Conservation (phyloP, 2,797 vertebrate genomes). For the Propithecus perrieri region DNA sequence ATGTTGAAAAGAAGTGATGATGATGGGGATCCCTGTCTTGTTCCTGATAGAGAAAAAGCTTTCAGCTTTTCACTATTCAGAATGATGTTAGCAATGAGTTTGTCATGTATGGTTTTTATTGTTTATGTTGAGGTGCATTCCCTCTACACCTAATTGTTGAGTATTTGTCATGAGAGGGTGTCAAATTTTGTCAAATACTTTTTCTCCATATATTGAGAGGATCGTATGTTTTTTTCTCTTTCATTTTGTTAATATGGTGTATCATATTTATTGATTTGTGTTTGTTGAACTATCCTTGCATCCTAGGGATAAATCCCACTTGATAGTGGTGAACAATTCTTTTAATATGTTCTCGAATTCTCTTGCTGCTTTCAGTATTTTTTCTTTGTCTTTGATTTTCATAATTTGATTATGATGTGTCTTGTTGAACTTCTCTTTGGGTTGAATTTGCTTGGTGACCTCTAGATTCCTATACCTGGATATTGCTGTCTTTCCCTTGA, state of each 20-base stretch:
- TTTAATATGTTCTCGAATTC: not conserved
- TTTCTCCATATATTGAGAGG: not conserved
- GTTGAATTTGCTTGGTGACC: not conserved
- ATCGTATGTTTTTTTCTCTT: not conserved
- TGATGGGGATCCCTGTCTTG: not conserved
- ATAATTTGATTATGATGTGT: not conserved
- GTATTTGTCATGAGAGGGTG: not conserved
- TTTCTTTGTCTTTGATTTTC: not conserved
- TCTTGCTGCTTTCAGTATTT: not conserved
- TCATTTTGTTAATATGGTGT: not conserved
- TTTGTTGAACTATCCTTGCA: not conserved
- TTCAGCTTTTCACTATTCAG: not conserved
- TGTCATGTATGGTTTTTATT: not conserved
- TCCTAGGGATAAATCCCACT: not conserved
- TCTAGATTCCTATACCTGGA: not conserved
- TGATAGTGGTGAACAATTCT: not conserved
- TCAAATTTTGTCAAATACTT: not conserved
- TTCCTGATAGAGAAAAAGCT: not conserved
- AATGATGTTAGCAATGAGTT: not conserved
- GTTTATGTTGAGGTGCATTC: not conserved
- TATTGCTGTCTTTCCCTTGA: not conserved
- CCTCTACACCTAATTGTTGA: not conserved
- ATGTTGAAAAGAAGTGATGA: not conserved
- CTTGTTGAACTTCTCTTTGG: not conserved
- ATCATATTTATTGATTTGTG: not conserved